These are phyloP conservation scores for Augiades crinisus DNA, from an alignment of 2,888 invertebrate species.

Conservation along the genomic window DNA sequence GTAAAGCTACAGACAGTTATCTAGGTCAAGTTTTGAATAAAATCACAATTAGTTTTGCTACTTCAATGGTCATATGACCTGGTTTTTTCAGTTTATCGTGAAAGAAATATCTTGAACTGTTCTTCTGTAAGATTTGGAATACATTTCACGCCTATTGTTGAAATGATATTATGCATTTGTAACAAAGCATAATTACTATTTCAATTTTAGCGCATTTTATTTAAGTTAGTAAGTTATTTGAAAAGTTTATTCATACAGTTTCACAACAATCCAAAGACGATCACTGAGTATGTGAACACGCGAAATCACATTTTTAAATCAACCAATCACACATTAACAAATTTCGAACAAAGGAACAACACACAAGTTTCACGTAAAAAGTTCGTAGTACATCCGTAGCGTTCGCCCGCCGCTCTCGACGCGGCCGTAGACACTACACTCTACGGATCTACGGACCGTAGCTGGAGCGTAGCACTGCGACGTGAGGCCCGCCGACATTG, in stretches of 20 bases:
- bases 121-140: too few species aligned
- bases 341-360: too few species aligned
- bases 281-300: too few species aligned
- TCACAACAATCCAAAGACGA: too few species aligned
- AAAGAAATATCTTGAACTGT: background rate
- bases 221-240: too few species aligned
- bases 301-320: too few species aligned
- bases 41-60: constrained; percentile 6
- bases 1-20: background rate
- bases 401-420: constrained; percentile 55
- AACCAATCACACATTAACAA: too few species aligned
- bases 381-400: constrained; percentile 40
- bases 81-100: constrained; percentile 1
- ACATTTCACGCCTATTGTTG: too few species aligned
- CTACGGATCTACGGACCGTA: constrained; percentile 45
- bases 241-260: too few species aligned
- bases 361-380: constrained; percentile 20
- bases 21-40: constrained; percentile 21
- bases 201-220: too few species aligned
- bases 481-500: constrained; percentile 39
- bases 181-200: too few species aligned
- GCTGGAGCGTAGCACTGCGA: constrained; percentile 53
- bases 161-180: too few species aligned
- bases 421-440: constrained; percentile 68
- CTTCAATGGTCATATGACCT: constrained; percentile 11